Base-by-base conservation (phyloP, 2,113 vertebrate species). In the Xyrauchen texanus region DNA sequence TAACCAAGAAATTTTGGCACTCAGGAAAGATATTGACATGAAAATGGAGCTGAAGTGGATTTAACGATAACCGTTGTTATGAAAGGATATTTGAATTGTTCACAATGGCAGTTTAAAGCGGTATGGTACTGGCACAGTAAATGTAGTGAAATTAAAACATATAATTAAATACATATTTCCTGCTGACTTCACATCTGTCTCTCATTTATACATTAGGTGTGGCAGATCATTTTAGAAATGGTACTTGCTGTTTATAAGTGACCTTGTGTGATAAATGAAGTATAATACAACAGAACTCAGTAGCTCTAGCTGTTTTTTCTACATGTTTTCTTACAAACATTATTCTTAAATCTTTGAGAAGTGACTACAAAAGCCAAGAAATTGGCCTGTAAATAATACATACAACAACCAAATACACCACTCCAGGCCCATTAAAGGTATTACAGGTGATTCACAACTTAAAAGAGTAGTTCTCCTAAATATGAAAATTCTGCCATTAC, bases 181-280 rank as follows among this genome's bases (percentile, higher is more conserved):
- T 66, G 57, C 15, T 58, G 63, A 72, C 52, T 67, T 64, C 46
- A 58, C n/a, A 57, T n/a, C 58, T 55, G 34, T 9, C 68, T 78
- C 44, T 70, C 1, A 34, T 62, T 74, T 15, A 74, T 74, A 75
- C 63, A 63, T 75, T 60, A 63, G 60, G 60, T 52, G 52, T 34
- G 60, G 51, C 15, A 11, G 58, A 75, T 75, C 4, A 2, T 75
- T 75, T 75, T 52, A 75, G 72, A 51, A 75, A 75, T 51, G 12
- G 10, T 51, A 34, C 63, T 34, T 9, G 70, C 45, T 46, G 44
- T 72, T 12, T 73, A n/a, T 73, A 45, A 5, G n/a, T 61, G 60
- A 75, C 72, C 72, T 75, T 75, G 46, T 63, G 58, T 75, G 72
- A 9, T 63, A 74, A 74, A 62, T 74, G 15, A 62, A 34, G 58